phyloP scores from a whole-genome alignment of 1,140 invertebrate species.

The Apis laboriosa region DNA sequence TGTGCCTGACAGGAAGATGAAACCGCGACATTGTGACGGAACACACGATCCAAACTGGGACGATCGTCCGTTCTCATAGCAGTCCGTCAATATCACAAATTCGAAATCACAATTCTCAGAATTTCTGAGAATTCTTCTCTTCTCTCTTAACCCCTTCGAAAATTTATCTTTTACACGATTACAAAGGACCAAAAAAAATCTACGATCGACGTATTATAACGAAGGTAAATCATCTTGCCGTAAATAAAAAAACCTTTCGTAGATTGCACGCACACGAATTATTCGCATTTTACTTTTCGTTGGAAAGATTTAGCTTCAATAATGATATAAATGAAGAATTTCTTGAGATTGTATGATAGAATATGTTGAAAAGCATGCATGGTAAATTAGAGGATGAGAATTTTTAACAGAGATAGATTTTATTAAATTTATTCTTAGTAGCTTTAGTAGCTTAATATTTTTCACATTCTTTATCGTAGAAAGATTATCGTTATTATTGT shows the following conservation, averaged over 20 bases:
- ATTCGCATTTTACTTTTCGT: background rate
- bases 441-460: too few relatives aligned
- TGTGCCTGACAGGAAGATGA: constrained; percentile 9
- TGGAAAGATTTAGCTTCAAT: background rate
- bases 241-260: background rate
- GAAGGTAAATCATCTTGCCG: constrained; percentile 14
- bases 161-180: background rate
- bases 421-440: background rate
- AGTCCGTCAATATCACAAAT: background rate
- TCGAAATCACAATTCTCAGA: background rate
- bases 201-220: background rate
- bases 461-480: too few relatives aligned
- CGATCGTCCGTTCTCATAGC: constrained; percentile 1
- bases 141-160: background rate
- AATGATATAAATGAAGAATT: background rate
- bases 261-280: background rate
- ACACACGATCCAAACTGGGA: background rate
- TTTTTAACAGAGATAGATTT: background rate
- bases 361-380: background rate
- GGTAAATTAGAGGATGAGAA: background rate
- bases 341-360: background rate
- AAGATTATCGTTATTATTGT: background rate
- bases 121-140: background rate
- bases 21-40: background rate
- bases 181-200: constrained; percentile 1